phyloP scores from a whole-genome alignment of 2,888 invertebrate genomes.

The Mythimna vitellina region DNA sequence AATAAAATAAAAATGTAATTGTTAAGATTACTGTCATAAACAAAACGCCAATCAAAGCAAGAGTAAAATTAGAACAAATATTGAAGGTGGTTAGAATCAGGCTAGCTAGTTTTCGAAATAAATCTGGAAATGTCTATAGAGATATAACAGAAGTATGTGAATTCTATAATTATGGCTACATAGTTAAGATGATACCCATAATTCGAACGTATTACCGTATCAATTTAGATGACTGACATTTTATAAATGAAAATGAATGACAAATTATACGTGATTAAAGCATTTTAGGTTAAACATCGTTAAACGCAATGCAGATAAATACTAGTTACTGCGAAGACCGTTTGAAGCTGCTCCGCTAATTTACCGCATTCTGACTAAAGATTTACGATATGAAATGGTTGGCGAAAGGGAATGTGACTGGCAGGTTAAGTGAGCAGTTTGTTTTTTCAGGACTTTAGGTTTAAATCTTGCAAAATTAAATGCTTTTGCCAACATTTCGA shows the following conservation, averaged over 20 bases:
- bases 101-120: not conserved
- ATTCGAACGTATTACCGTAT: slow-evolving; percentile 11
- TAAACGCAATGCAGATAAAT: slow-evolving; percentile 52
- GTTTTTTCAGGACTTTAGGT: not conserved
- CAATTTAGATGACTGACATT: slow-evolving; percentile 10
- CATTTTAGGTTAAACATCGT: slow-evolving; percentile 56
- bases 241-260: slow-evolving; percentile 17
- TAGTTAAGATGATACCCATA: slow-evolving; percentile 8
- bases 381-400: slow-evolving; percentile 39
- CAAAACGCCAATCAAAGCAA: not conserved
- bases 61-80: not conserved
- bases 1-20: slow-evolving; percentile 3
- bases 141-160: not conserved
- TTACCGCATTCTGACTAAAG: slow-evolving; percentile 46
- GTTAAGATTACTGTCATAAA: not conserved
- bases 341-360: slow-evolving; percentile 44
- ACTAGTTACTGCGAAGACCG: slow-evolving; percentile 44
- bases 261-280: slow-evolving; percentile 44
- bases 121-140: not conserved
- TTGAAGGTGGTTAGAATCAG: not conserved
- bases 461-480: not conserved
- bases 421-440: not conserved
- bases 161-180: not conserved
- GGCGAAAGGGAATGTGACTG: slow-evolving; percentile 33
- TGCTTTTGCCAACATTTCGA: not conserved